Evolutionary conservation across 2,797 vertebrate species (phyloP).

Genomic region (Xerus rutilus): DNA sequence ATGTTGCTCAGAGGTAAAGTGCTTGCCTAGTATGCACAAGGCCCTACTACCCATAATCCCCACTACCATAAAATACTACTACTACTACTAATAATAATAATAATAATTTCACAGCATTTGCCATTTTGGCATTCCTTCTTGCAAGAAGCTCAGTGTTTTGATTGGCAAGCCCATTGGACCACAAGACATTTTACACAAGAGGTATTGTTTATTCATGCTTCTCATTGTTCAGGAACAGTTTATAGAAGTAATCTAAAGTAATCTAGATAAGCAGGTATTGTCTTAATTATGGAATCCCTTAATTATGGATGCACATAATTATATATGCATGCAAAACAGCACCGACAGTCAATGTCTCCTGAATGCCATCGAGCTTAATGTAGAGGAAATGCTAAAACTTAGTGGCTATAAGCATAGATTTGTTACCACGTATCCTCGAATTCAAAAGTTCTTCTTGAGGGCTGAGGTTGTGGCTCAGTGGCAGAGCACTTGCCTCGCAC

Average conservation of each 20-base stretch:
- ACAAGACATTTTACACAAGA: constrained; percentile 33
- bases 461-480: too few relatives aligned
- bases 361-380: not conserved
- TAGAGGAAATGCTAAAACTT: constrained; percentile 3
- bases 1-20: not conserved
- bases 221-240: not conserved
- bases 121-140: not conserved
- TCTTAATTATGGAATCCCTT: constrained; percentile 21
- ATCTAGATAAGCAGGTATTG: not conserved
- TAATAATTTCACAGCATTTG: not conserved
- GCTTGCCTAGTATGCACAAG: not conserved
- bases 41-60: not conserved
- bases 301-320: not conserved
- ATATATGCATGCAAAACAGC: not conserved
- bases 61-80: too few relatives aligned
- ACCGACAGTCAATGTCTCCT: not conserved
- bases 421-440: not conserved
- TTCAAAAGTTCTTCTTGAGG: not conserved
- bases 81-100: too few relatives aligned
- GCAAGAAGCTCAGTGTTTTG: not conserved
- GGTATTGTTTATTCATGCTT: not conserved
- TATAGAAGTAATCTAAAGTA: not conserved
- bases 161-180: not conserved
- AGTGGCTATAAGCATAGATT: not conserved
- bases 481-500: too few relatives aligned